These are phyloP conservation scores for Brassicogethes aeneus DNA, from an alignment of 2,888 invertebrate genomes.

Conservation along the genomic window DNA sequence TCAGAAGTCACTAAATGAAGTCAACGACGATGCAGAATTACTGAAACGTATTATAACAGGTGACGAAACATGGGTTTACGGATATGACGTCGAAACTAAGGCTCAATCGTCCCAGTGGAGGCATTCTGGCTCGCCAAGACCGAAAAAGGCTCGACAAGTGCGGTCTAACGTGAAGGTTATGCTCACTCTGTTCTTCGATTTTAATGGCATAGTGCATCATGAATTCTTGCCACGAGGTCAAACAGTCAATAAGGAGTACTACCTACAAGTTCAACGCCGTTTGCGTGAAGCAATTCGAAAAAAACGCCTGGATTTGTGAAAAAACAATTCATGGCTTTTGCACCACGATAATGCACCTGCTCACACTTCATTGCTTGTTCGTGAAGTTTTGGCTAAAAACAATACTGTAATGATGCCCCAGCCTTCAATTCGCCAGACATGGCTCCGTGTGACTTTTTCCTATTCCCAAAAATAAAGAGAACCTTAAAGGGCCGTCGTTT, in stretches of 20 bases:
- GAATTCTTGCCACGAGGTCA: slow-evolving; percentile 13
- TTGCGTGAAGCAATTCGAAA: slow-evolving; percentile 7
- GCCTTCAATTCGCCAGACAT: no score
- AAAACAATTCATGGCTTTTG: no score
- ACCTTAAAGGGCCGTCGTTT: no score
- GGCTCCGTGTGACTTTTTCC: no score
- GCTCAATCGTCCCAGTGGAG: slow-evolving; percentile 21
- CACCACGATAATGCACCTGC: no score
- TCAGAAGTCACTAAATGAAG: slow-evolving; percentile 1
- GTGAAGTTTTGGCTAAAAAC: slow-evolving; percentile 6
- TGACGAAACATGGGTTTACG: slow-evolving; percentile 25
- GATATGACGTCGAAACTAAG: slow-evolving; percentile 22
- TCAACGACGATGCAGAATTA: slow-evolving; percentile 1
- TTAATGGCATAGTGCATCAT: slow-evolving; percentile 15
- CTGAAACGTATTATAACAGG: slow-evolving; percentile 17
- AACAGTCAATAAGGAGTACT: slow-evolving; percentile 14
- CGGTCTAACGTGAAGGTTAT: slow-evolving; percentile 14
- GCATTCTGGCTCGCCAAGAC: no score
- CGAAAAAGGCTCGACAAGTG: slow-evolving; percentile 12
- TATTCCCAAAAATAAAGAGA: no score
- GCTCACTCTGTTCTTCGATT: slow-evolving; percentile 15
- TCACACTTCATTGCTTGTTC: no score
- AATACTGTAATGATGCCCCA: no score
- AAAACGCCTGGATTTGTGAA: slow-evolving; percentile 6
- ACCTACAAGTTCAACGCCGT: slow-evolving; percentile 7